Conservation (phyloP, 2,888 invertebrate species). For the Bimastos eiseni region DNA sequence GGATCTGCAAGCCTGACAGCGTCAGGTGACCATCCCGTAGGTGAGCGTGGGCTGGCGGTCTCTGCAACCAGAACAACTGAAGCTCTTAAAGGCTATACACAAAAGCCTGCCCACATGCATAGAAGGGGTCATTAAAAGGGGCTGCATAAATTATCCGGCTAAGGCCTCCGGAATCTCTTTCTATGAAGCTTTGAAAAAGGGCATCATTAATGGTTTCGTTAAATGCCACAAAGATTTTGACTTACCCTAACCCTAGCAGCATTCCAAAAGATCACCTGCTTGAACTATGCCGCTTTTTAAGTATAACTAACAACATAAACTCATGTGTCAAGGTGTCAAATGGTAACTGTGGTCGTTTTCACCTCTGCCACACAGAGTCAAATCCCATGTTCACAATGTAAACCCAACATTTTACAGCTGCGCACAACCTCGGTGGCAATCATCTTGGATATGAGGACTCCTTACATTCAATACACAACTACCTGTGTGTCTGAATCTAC, state of each 20-base stretch:
- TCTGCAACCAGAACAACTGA: constrained; percentile 29
- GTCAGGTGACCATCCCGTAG: constrained; percentile 68
- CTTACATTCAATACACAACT: not conserved
- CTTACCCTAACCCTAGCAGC: not conserved
- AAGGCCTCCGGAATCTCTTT: not conserved
- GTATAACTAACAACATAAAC: not conserved
- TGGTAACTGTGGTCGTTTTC: not conserved
- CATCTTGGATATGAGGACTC: not conserved
- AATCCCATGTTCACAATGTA: not conserved
- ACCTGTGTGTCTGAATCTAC: not conserved
- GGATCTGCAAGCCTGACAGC: constrained; percentile 71
- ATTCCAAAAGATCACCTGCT: not conserved
- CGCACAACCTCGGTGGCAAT: not conserved
- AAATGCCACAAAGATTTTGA: not conserved
- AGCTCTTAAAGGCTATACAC: not conserved
- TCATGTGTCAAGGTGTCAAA: not conserved
- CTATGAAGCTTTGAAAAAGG: not conserved
- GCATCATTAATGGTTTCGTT: not conserved
- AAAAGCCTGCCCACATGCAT: not conserved
- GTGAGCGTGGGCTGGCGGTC: constrained; percentile 48
- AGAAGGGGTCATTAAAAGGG: not conserved
- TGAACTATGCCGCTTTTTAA: not conserved
- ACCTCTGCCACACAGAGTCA: not conserved
- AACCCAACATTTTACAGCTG: not conserved
- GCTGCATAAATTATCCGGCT: not conserved